Base-by-base conservation (phyloP, 1,140 invertebrate genomes). In the Pygmarrhopalites habei region DNA sequence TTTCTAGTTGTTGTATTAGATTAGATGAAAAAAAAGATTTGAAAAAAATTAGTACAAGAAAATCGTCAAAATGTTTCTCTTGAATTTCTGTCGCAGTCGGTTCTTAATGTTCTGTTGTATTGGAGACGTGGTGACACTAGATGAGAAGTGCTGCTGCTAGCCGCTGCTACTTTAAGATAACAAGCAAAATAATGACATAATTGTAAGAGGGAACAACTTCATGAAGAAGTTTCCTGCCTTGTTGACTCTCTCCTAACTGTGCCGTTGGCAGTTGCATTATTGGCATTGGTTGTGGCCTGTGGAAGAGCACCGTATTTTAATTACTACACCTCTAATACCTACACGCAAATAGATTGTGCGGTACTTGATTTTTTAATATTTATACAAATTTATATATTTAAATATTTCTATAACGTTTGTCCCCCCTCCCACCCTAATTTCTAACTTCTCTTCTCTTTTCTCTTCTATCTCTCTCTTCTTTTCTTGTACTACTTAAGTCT, bases 281-380 rank as follows among this genome's bases (percentile, higher is more conserved):
- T 10, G 5, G n/a, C n/a, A 46, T 5, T 46, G 44, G 44, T 46
- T 46, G 44, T 46, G 44, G 44, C 44, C 44, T 46, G 44, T 46
- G 44, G 44, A 46, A 46, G 44, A 46, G 5, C 5, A 5, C 5
- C 44, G 44, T 46, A 46, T 46, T 46, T 46, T 46, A 46, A 46
- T 46, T n/a, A n/a, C n/a, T n/a, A 46, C 44, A 46, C 44, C 44
- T 46, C 19, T 17, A 46, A 7, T 46, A 46, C 44, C 44, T 46
- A 10, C 44, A 46, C 44, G 44, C 44, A 46, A 46, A 46, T 46
- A 46, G 44, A n/a, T 46, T n/a, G 5, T 46, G 44, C 44, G 44
- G 44, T 46, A 46, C 44, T 46, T 46, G 44, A 46, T n/a, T 46
- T 46, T 46, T 39, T n/a, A n/a, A n/a, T n/a, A n/a, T n/a, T n/a